Conservation (phyloP, 2,797 vertebrate species). For the Ispidina lecontei region DNA sequence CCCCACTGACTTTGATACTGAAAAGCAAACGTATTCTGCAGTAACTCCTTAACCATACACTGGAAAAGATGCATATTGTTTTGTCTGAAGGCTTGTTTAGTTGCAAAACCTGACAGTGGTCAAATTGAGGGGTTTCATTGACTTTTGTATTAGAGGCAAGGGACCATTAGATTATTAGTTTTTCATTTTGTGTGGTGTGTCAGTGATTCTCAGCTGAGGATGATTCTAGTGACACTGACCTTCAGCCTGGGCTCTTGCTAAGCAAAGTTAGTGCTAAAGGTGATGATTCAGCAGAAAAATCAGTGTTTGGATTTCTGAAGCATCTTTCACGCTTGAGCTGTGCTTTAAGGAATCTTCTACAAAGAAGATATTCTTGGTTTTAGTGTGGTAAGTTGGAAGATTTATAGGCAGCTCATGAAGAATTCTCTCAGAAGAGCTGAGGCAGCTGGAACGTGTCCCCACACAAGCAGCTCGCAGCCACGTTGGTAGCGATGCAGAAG, state of each 20-base stretch:
- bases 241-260: not conserved
- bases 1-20: not conserved
- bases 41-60: not conserved
- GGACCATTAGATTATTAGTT: not conserved
- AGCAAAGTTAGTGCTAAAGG: not conserved
- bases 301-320: not conserved
- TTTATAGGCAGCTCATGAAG: not conserved
- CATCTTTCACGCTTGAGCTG: not conserved
- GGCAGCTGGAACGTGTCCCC: not conserved
- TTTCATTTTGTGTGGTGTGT: not conserved
- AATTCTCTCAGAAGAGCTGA: not conserved
- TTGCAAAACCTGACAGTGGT: not conserved
- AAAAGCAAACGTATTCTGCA: not conserved
- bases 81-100: not conserved
- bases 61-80: not conserved
- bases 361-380: not conserved
- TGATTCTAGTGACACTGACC: not conserved
- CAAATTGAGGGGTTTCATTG: not conserved
- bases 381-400: not conserved
- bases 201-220: not conserved
- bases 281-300: not conserved
- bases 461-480: not conserved
- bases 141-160: not conserved
- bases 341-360: not conserved
- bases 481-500: accelerated